Base-by-base conservation (phyloP, 2,888 invertebrate genomes). In the Ennomos fuscantarius region DNA sequence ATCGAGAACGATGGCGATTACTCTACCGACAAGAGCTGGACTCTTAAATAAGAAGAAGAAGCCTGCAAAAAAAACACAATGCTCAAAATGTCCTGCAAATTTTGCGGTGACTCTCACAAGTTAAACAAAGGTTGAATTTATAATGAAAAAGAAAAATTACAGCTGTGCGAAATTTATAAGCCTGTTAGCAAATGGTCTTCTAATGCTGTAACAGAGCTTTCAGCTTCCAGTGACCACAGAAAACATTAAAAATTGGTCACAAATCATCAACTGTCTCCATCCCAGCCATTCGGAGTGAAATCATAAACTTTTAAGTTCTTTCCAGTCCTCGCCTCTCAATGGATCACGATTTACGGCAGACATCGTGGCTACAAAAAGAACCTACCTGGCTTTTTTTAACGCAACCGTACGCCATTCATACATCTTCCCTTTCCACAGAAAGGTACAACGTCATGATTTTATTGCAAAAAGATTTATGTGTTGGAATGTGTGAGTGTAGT, bases 321-420 rank as follows among this genome's bases (percentile, higher is more conserved):
- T 72, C 77, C 72, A 71, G 67, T 78, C 76, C 69, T 59, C 74
- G 74, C 65, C 71, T 70, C 79, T 86, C 82, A 88, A 87, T 89
- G 88, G 57, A 83, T 82, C 58, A 59, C 53, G 83, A 86, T 86
- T 87, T 88, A 89, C 88, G 88, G 77, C 86, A 90, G 90, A 91
- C 90, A 77, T 76, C 72, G 79, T 73, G 90, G 87, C 87, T 80
- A 86, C 87, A 87, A 86, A 85, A 88, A 80, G 71, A 73, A 76
- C 73, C 73, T 76, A 75, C 78, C 54, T 59, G 43, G 35, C 34
- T 63, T 56, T 76, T 79, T 78, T 78, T 79, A 76, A 43, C 48
- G 39, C 40, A n/a, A 36, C 51, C 44, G 32, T 51, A 37, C 41
- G 31, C 55, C 56, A 56, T 62, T 60, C 63, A 69, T 63, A 60